Conservation (phyloP, 1,140 invertebrate species). For the Telenomus remus region DNA sequence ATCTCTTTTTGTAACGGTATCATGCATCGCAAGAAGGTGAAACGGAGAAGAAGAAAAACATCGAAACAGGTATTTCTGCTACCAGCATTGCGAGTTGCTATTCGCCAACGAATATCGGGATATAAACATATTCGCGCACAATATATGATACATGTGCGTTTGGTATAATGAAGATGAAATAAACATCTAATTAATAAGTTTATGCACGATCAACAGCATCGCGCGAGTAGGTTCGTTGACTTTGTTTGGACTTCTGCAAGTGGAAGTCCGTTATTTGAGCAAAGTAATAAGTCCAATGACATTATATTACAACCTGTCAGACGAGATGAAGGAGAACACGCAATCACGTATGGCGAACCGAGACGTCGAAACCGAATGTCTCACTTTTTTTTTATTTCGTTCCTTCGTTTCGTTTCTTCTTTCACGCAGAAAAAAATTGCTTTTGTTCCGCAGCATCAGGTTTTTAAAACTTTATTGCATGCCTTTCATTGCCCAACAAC, state of each 20-base stretch:
- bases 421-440: too few relatives aligned
- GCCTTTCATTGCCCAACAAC: too few relatives aligned
- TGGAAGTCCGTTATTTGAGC: conserved; percentile 52
- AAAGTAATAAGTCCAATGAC: conserved; percentile 61
- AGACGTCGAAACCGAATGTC: too few relatives aligned
- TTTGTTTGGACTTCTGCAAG: conserved; percentile 50
- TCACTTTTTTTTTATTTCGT: conserved; percentile 2
- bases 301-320: conserved; percentile 62
- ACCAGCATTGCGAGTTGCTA: conserved; percentile 21
- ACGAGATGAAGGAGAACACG: conserved; percentile 59
- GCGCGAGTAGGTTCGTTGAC: conserved; percentile 52
- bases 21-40: conserved; percentile 26
- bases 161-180: conserved; percentile 48
- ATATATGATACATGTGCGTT: conserved; percentile 45
- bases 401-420: background rate
- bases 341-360: conserved; percentile 51
- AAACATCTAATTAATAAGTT: conserved; percentile 55
- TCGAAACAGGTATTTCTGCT: conserved; percentile 37
- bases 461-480: too few relatives aligned
- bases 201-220: conserved; percentile 40
- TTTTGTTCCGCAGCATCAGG: too few relatives aligned
- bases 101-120: conserved; percentile 31
- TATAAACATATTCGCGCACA: conserved; percentile 23
- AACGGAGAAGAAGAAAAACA: conserved; percentile 7
- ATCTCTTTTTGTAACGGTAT: conserved; percentile 40